Conservation (phyloP, 1,140 invertebrate genomes). For the Samia ricini region DNA sequence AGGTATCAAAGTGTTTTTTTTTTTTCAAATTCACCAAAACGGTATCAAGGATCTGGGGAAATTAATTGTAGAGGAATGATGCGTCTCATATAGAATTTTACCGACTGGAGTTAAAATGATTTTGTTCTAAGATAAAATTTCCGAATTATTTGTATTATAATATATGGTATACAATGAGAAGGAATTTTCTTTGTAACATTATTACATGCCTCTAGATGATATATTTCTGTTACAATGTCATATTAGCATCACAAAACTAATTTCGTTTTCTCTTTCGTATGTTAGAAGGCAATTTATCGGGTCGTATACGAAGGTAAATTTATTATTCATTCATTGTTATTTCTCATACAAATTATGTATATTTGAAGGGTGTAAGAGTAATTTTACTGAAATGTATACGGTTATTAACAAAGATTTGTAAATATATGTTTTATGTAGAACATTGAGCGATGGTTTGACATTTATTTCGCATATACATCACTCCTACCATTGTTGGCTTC, state of each 20-base stretch:
- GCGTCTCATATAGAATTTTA: no score
- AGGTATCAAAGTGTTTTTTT: no score
- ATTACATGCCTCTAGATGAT: background rate
- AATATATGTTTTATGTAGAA: conserved; percentile 34
- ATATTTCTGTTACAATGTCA: background rate
- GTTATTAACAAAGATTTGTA: conserved; percentile 28
- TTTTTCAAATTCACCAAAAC: no score
- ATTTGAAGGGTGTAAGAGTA: background rate
- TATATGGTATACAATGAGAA: background rate
- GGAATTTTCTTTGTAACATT: background rate
- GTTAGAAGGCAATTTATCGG: background rate
- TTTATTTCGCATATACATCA: conserved; percentile 68
- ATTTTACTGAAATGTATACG: background rate
- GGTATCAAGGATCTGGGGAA: no score
- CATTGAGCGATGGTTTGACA: conserved; percentile 61
- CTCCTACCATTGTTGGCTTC: conserved; percentile 57
- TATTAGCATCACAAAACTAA: background rate
- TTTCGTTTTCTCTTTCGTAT: background rate
- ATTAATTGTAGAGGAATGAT: no score
- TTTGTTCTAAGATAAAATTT: no score
- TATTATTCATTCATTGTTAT: background rate
- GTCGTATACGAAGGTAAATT: background rate
- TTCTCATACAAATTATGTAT: background rate
- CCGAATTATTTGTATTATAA: background rate
- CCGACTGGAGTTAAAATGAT: no score